A percentile compares a stretch with the other conserved stretches of the same genome.
Evolutionary conservation across 2,888 invertebrate species (phyloP).

Genomic region (Callyntrura sp.): DNA sequence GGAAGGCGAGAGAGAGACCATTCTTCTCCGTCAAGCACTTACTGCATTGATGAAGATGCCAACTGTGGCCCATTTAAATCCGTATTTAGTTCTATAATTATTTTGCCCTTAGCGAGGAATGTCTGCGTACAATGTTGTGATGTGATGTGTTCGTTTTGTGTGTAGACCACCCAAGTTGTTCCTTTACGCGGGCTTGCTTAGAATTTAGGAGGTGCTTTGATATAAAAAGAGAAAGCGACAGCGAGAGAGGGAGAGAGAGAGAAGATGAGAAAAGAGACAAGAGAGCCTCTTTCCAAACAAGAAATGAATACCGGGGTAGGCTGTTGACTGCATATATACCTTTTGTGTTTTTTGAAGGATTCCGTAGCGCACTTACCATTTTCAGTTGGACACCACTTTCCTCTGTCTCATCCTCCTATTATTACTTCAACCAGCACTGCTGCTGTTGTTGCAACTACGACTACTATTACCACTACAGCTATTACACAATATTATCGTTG

Average conservation of each 20-base stretch:
- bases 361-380: slow-evolving; percentile 34
- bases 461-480: slow-evolving; percentile 21
- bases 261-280: slow-evolving; percentile 64
- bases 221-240: background rate
- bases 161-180: slow-evolving; percentile 67
- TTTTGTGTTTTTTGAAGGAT: slow-evolving; percentile 9
- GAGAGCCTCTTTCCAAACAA: slow-evolving; percentile 9
- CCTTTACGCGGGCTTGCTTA: background rate
- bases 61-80: slow-evolving; percentile 81
- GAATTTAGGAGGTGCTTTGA: slow-evolving; percentile 3
- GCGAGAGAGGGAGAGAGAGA: slow-evolving; percentile 44
- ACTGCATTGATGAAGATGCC: slow-evolving; percentile 78
- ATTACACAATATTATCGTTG: slow-evolving; percentile 70
- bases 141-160: slow-evolving; percentile 56
- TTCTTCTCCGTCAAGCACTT: slow-evolving; percentile 73
- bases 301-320: slow-evolving; percentile 37
- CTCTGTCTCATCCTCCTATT: slow-evolving; percentile 62
- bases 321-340: background rate
- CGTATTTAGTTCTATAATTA: slow-evolving; percentile 77
- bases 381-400: slow-evolving; percentile 41
- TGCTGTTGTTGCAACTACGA: background rate
- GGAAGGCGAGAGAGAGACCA: slow-evolving; percentile 68
- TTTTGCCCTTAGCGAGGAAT: slow-evolving; percentile 73
- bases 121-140: slow-evolving; percentile 70
- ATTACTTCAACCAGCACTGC: slow-evolving; percentile 40